Conservation (phyloP, 2,113 vertebrate genomes). For the Anser brachyrhynchus region DNA sequence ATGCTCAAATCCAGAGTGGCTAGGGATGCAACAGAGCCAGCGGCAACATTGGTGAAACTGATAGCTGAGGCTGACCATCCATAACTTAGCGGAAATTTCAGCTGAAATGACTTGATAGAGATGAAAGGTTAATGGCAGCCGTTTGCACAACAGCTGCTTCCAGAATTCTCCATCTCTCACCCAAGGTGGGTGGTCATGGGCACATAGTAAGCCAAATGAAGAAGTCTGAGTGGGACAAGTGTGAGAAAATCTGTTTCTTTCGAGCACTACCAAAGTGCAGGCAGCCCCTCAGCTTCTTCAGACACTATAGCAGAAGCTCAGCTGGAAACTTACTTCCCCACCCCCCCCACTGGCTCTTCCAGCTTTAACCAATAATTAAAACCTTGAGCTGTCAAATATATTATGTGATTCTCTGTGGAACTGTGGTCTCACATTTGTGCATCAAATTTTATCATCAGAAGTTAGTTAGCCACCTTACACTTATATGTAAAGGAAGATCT, state of each 20-base stretch:
- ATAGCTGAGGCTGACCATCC: fast-evolving
- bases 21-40: neutral
- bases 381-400: neutral
- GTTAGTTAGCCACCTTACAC: neutral
- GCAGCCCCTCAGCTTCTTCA: neutral
- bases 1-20: fast-evolving
- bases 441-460: neutral
- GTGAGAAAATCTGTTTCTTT: neutral
- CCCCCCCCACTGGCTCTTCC: neutral
- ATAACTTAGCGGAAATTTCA: neutral
- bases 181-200: neutral
- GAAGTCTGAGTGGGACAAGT: neutral
- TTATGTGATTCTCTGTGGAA: neutral
- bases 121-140: neutral
- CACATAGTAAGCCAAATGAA: neutral
- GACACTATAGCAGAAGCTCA: neutral
- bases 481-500: neutral
- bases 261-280: neutral
- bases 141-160: neutral
- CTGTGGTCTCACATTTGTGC: neutral
- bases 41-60: neutral
- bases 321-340: neutral
- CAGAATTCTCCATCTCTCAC: neutral
- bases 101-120: fast-evolving
- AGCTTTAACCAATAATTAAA: neutral